Conservation (phyloP, 2,888 invertebrate species). For the Sylvicola cinctus region DNA sequence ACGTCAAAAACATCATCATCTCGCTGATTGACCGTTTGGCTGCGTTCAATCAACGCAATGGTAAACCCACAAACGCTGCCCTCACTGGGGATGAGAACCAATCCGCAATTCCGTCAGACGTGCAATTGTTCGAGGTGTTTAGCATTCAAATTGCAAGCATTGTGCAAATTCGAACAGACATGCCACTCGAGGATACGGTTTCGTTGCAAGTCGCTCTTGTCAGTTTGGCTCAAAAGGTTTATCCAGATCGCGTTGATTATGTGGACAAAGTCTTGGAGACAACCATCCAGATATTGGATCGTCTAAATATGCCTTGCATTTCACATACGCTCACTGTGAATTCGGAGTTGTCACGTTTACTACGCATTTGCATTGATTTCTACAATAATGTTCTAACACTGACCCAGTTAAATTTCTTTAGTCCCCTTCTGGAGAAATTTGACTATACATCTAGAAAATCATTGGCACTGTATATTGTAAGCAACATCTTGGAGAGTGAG, state of each 20-base stretch:
- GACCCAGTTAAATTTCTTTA: slow-evolving; percentile 69
- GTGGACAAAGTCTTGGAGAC: slow-evolving; percentile 88
- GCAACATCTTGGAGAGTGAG: slow-evolving; percentile 77
- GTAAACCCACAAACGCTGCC: slow-evolving; percentile 15
- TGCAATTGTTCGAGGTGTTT: slow-evolving; percentile 94
- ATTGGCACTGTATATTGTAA: slow-evolving; percentile 72
- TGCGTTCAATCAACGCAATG: slow-evolving; percentile 58
- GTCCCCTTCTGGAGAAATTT: slow-evolving; percentile 65
- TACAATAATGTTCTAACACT: slow-evolving; percentile 83
- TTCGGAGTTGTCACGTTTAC: slow-evolving; percentile 76
- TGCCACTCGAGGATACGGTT: slow-evolving; percentile 91
- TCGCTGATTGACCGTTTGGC: slow-evolving; percentile 84
- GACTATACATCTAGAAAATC: slow-evolving; percentile 73
- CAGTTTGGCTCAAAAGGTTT: slow-evolving; percentile 89
- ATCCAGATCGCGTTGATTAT: slow-evolving; percentile 83
- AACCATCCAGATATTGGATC: slow-evolving; percentile 75
- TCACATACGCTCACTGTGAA: slow-evolving; percentile 44
- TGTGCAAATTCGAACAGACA: slow-evolving; percentile 82
- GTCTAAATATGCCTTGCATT: slow-evolving; percentile 51
- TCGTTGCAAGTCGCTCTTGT: slow-evolving; percentile 87
- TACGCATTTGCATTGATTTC: slow-evolving; percentile 87
- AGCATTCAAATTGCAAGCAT: slow-evolving; percentile 93
- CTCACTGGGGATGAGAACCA: slow-evolving; percentile 27
- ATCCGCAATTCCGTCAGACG: slow-evolving; percentile 56
- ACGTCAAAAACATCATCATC: slow-evolving; percentile 96